phyloP scores from a whole-genome alignment of 2,888 invertebrate genomes.

The Drosophila tripunctata region DNA sequence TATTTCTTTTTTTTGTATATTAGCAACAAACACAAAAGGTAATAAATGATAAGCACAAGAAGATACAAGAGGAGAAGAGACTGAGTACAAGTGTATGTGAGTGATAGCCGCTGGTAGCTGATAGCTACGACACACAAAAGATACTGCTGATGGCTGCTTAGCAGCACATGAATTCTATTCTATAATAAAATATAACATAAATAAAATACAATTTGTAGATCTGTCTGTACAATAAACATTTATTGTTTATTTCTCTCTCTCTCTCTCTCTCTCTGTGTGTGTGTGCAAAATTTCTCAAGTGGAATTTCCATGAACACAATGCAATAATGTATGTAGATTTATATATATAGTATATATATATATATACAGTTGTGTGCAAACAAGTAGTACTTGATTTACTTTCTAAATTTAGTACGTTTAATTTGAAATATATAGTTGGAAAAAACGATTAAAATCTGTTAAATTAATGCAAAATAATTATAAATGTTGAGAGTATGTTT shows the following conservation, averaged over 20 bases:
- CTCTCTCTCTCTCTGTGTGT: too few species aligned
- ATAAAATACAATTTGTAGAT: neutral
- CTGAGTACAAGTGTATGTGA: neutral
- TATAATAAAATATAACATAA: too few species aligned
- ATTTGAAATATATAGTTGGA: too few species aligned
- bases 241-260: constrained; percentile 30
- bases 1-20: constrained; percentile 23
- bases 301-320: constrained; percentile 24
- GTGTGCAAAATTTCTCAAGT: constrained; percentile 37
- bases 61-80: neutral
- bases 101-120: constrained; percentile 34
- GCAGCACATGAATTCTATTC: too few species aligned
- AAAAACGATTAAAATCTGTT: too few species aligned
- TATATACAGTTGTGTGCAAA: too few species aligned
- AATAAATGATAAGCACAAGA: constrained; percentile 6
- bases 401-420: too few species aligned
- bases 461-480: too few species aligned
- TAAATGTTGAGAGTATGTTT: too few species aligned
- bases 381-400: too few species aligned
- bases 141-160: constrained; percentile 11
- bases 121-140: constrained; percentile 23
- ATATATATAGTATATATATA: too few species aligned
- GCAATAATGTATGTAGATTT: too few species aligned
- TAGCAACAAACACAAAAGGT: constrained; percentile 67
- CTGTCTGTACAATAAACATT: constrained; percentile 40